Evolutionary conservation across 2,113 vertebrate genomes (phyloP).

Genomic region (Rhodinocichla rosea): DNA sequence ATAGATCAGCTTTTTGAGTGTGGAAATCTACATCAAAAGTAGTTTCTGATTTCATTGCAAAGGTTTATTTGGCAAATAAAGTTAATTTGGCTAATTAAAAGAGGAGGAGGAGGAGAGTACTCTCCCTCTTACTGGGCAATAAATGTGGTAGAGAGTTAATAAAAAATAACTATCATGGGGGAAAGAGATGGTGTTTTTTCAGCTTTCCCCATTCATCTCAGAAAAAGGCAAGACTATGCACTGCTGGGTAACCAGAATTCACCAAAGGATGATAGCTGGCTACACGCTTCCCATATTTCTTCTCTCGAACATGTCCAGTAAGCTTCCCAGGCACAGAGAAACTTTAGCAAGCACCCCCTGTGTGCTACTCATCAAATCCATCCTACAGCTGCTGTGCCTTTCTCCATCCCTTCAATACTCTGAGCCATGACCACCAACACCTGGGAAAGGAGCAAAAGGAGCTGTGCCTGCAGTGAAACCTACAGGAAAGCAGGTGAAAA

Average conservation of each 20-base stretch:
- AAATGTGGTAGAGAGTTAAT: neutral
- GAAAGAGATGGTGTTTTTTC: neutral
- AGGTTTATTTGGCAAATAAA: neutral
- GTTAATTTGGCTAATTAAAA: neutral
- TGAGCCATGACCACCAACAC: neutral
- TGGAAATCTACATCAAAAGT: neutral
- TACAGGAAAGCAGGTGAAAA: neutral
- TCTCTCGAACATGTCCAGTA: neutral
- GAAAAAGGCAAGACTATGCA: neutral
- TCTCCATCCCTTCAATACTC: neutral
- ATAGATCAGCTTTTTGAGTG: neutral
- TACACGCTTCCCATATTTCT: neutral
- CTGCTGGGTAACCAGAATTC: neutral
- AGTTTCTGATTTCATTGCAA: neutral
- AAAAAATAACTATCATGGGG: neutral
- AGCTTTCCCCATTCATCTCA: neutral
- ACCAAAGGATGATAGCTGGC: neutral
- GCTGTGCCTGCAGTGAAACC: neutral
- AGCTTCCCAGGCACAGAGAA: neutral
- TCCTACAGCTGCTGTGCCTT: neutral
- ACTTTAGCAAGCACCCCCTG: rapidly evolving
- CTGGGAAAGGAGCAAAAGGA: neutral
- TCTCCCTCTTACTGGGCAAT: neutral
- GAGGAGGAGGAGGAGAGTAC: neutral
- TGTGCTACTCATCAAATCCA: neutral